Evolutionary conservation across 2,797 vertebrate species (phyloP), one percentile per base, ranked within the genome.

Genomic region (Meriones psammophilus): DNA sequence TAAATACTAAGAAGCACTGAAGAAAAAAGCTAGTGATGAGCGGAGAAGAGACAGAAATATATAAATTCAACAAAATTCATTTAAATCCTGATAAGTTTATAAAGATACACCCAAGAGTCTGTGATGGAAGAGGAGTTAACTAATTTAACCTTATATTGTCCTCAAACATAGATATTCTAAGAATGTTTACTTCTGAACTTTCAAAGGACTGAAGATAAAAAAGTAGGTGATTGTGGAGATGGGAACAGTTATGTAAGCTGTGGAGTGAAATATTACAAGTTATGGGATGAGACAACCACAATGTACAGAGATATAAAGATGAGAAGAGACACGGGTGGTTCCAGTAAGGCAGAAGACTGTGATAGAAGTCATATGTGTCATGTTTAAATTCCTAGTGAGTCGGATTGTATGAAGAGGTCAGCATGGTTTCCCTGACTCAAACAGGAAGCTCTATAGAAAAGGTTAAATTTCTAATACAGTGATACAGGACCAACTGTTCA

Each of bases 1-100:
- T 92, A 94, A 87, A 24, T 62, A 81, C 39, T 88, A 22, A 7
- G 39, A 85, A 30, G 84, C 28, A 88, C 69, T 87, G 30, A 92
- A 42, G 26, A 91, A 1, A 3, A 80, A 91, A 69, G 13, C 73
- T 86, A 0, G 39, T 88, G 66, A 4, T 56, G 3, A 64, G 68
- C 92, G 26, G 71, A 5, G 20, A 74, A 89, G n/a, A 33, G 2
- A 36, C 7, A 68, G 30, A 50, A 69, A 79, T n/a, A 87, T 64
- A 80, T 68, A 28, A 4, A 50, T 86, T 66, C 33, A 88, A 87
- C 24, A 87, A 87, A 90, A 66, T 62, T 14, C 22, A 81, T 94
- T 78, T 1, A 66, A 88, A 79, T 18, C 30, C 39, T 64, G 24
- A 28, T 42, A 80, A 95, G 85, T 87, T 89, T 39, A 20, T 94